Conservation (phyloP, 1,140 invertebrate genomes). For the Mesaphorura yosii region DNA sequence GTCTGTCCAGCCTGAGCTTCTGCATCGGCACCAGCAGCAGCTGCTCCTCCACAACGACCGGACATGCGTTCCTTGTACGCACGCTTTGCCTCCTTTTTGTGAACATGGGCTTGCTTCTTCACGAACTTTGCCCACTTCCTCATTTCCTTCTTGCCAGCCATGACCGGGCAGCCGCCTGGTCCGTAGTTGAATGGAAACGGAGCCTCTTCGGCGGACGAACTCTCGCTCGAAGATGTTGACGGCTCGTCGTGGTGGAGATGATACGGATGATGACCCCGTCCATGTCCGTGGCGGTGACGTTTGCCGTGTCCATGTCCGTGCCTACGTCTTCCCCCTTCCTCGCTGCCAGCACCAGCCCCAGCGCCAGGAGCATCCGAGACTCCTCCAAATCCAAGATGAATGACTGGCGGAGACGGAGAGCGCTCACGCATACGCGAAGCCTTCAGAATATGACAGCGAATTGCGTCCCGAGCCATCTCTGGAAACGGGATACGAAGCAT, state of each 20-base stretch:
- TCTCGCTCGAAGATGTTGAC: too few relatives aligned
- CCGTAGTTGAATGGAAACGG: conserved; percentile 14
- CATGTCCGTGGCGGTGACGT: too few relatives aligned
- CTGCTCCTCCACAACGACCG: background rate
- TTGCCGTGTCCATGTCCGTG: background rate
- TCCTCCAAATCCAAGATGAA: too few relatives aligned
- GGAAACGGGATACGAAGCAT: conserved; percentile 31
- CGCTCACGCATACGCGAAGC: too few relatives aligned
- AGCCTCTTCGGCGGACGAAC: too few relatives aligned
- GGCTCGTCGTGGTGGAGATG: too few relatives aligned
- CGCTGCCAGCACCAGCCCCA: background rate
- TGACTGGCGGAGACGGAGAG: too few relatives aligned
- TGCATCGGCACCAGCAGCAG: too few relatives aligned
- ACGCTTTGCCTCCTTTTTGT: conserved; percentile 20
- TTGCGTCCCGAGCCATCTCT: conserved; percentile 21
- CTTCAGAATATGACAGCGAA: too few relatives aligned
- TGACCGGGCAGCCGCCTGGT: conserved; percentile 17
- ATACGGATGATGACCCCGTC: too few relatives aligned
- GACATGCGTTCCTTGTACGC: too few relatives aligned
- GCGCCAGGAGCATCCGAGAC: background rate
- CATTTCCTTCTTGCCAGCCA: conserved; percentile 19
- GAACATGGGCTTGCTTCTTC: conserved; percentile 19
- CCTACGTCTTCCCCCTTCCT: background rate
- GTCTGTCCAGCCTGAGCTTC: background rate
- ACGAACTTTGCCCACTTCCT: conserved; percentile 23